Evolutionary conservation across 2,888 invertebrate species (phyloP).

Genomic region (Alviniconcha strummeri): DNA sequence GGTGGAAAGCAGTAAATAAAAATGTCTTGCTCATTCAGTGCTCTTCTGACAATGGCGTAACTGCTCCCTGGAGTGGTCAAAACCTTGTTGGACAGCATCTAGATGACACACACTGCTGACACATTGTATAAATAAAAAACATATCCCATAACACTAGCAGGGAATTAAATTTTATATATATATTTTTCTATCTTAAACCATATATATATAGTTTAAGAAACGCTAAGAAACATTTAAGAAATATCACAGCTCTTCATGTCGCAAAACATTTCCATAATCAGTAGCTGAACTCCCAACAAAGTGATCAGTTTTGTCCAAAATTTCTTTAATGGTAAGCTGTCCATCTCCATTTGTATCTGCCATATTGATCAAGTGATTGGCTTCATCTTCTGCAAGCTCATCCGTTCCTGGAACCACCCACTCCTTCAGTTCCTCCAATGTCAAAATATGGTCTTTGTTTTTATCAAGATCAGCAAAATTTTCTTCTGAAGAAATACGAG

Average conservation of each 20-base stretch:
- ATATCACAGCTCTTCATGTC: slow-evolving; percentile 76
- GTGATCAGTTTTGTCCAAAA: slow-evolving; percentile 93
- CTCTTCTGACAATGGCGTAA: too few species aligned
- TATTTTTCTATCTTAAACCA: too few species aligned
- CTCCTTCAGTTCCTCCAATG: slow-evolving; percentile 85
- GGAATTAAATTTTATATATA: too few species aligned
- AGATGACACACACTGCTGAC: too few species aligned
- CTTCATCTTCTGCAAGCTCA: slow-evolving; percentile 92
- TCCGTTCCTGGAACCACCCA: slow-evolving; percentile 91
- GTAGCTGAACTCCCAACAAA: slow-evolving; percentile 99
- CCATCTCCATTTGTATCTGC: slow-evolving; percentile 80
- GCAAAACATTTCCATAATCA: slow-evolving; percentile 96
- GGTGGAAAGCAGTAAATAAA: too few species aligned
- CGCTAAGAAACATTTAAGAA: background rate
- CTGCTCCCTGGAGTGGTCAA: too few species aligned
- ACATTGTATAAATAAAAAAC: too few species aligned
- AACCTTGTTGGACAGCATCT: too few species aligned
- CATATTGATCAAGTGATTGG: slow-evolving; percentile 85
- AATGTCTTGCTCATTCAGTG: too few species aligned
- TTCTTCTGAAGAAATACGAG: slow-evolving; percentile 56
- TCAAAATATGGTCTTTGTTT: slow-evolving; percentile 87
- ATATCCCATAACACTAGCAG: too few species aligned
- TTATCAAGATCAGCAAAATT: slow-evolving; percentile 80
- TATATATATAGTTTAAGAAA: too few species aligned
- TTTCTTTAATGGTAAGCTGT: slow-evolving; percentile 89